phyloP scores from a whole-genome alignment of 2,888 invertebrate species.

The Synanthedon formicaeformis region DNA sequence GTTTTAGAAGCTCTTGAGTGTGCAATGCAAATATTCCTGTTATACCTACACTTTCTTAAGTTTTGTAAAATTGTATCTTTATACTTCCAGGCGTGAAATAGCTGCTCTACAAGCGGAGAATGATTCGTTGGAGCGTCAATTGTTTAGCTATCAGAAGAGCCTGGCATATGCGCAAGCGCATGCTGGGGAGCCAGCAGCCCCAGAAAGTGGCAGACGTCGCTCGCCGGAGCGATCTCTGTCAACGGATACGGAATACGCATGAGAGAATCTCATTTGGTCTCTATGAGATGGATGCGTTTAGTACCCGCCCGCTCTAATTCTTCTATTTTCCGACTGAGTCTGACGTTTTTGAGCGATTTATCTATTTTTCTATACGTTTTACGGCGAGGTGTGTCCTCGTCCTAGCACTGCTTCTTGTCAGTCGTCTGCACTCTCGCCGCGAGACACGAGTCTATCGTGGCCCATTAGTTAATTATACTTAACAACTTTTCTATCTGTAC shows the following conservation, averaged over 20 bases:
- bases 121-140: slow-evolving; percentile 82
- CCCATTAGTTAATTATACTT: slow-evolving; percentile 66
- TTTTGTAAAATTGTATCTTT: background rate
- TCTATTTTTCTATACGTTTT: slow-evolving; percentile 70
- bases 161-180: slow-evolving; percentile 78
- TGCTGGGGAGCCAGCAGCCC: slow-evolving; percentile 57
- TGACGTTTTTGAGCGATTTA: slow-evolving; percentile 70
- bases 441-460: slow-evolving; percentile 66
- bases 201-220: slow-evolving; percentile 45
- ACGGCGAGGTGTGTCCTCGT: slow-evolving; percentile 18
- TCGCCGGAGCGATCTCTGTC: slow-evolving; percentile 73
- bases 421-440: slow-evolving; percentile 62
- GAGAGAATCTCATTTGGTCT: slow-evolving; percentile 25
- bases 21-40: no score
- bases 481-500: slow-evolving; percentile 71
- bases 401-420: slow-evolving; percentile 50
- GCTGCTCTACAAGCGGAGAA: slow-evolving; percentile 85
- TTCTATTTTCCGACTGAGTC: slow-evolving; percentile 67
- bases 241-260: slow-evolving; percentile 81
- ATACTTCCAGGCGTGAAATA: slow-evolving; percentile 77
- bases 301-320: slow-evolving; percentile 28
- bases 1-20: no score
- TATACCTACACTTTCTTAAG: background rate
- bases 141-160: slow-evolving; percentile 86
- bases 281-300: slow-evolving; percentile 4